phyloP scores from a whole-genome alignment of 2,888 invertebrate genomes.

The Azorinus chamasolen region DNA sequence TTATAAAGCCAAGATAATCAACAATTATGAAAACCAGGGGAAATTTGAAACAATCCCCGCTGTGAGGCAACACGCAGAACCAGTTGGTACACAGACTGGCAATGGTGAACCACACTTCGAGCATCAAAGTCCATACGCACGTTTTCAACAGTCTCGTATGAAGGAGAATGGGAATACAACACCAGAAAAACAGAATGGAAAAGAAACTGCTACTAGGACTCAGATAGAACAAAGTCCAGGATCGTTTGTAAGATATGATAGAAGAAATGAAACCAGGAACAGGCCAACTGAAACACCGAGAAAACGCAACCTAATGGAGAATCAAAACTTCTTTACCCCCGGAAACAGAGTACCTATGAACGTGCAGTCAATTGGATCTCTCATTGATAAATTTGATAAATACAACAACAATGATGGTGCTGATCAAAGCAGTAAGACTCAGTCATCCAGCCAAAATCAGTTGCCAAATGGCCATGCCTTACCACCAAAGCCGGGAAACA shows the following conservation, averaged over 20 bases:
- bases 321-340: conserved; percentile 47
- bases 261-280: conserved; percentile 6
- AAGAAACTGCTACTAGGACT: not conserved
- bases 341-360: conserved; percentile 58
- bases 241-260: not conserved
- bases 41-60: conserved; percentile 69
- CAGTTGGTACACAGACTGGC: conserved; percentile 20
- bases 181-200: not conserved
- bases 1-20: conserved; percentile 73
- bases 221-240: not conserved
- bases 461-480: conserved; percentile 45
- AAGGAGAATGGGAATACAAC: not conserved
- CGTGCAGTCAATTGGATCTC: conserved; percentile 68
- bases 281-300: conserved; percentile 18
- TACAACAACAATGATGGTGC: conserved; percentile 49
- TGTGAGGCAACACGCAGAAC: conserved; percentile 69
- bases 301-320: conserved; percentile 29
- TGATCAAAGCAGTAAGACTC: conserved; percentile 7
- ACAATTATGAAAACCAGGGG: conserved; percentile 80
- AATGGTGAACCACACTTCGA: conserved; percentile 3
- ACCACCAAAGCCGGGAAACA: conserved; percentile 71
- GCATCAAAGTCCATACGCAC: not conserved
- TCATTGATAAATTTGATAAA: conserved; percentile 77
- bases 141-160: not conserved
- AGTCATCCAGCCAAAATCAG: not conserved